These are phyloP conservation scores for Danaus chrysippus DNA, from an alignment of 2,888 invertebrate genomes.

Conservation along the genomic window DNA sequence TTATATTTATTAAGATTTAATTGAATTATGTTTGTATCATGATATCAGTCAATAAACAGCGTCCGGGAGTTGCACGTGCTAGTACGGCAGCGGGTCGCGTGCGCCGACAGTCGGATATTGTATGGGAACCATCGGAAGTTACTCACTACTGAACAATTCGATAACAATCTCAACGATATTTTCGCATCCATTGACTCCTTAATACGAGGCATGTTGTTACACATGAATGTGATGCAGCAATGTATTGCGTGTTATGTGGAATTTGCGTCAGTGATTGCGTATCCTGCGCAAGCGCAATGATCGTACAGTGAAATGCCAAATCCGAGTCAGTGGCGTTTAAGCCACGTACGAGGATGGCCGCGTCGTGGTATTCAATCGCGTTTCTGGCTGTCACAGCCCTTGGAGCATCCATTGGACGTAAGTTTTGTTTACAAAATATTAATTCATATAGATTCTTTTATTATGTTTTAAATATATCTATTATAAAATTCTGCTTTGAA, in stretches of 20 bases:
- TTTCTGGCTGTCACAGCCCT: constrained; percentile 63
- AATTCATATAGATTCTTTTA: no score
- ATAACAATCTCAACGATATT: background rate
- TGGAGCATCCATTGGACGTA: constrained; percentile 68
- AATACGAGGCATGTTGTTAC: background rate
- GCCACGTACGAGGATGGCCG: constrained; percentile 64
- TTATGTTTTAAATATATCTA: no score
- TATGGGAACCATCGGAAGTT: constrained; percentile 55
- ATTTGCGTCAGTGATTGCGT: constrained; percentile 21
- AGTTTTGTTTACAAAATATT: constrained; percentile 41
- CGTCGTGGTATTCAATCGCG: constrained; percentile 60
- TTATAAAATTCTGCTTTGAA: no score
- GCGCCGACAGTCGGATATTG: constrained; percentile 49
- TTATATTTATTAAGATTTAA: background rate
- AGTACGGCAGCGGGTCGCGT: constrained; percentile 40
- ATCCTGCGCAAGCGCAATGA: constrained; percentile 50
- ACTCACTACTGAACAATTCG: background rate
- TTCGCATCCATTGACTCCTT: constrained; percentile 19
- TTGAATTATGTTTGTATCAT: background rate
- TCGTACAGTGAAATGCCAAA: constrained; percentile 65
- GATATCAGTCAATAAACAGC: constrained; percentile 21
- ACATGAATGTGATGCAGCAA: constrained; percentile 6
- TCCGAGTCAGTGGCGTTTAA: constrained; percentile 58
- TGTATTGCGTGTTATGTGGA: constrained; percentile 15
- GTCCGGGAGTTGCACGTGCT: constrained; percentile 56